A percentile compares a stretch with the other conserved stretches of the same genome.
Evolutionary conservation across 2,797 vertebrate genomes (phyloP).

Genomic region (Urophycis tenuis): DNA sequence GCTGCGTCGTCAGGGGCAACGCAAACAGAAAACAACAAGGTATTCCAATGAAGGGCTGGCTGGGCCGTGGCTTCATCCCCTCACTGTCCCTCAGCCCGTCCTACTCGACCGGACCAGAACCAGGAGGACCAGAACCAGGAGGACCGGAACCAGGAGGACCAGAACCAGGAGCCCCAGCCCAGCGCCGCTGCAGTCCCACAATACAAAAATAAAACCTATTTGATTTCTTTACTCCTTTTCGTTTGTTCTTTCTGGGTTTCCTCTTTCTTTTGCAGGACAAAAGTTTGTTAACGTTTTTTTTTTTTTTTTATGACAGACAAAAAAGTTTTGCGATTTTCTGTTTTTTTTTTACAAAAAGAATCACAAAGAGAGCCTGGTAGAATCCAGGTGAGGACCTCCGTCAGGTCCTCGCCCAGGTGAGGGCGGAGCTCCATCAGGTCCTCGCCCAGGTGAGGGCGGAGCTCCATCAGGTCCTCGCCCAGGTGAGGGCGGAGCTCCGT

Average conservation of each 20-base stretch:
- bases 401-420: background rate
- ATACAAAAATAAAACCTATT: conserved; percentile 83
- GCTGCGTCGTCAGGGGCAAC: conserved; percentile 64
- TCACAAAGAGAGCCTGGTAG: background rate
- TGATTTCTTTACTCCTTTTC: conserved; percentile 56
- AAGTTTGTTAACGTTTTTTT: conserved; percentile 49
- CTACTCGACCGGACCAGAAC: no score
- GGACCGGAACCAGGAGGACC: no score
- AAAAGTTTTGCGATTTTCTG: conserved; percentile 10
- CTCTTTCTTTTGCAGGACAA: conserved; percentile 50
- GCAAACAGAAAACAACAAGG: conserved; percentile 64
- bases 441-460: conserved; percentile 20
- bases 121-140: no score
- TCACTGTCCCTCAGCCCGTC: background rate
- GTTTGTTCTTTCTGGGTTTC: conserved; percentile 38
- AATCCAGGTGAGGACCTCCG: no score
- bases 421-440: conserved; percentile 54
- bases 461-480: conserved; percentile 64
- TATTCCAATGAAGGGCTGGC: conserved; percentile 71
- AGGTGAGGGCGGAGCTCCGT: conserved; percentile 64
- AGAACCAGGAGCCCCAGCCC: conserved; percentile 61
- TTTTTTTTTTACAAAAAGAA: conserved; percentile 1
- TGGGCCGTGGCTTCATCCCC: conserved; percentile 49
- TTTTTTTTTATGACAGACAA: conserved; percentile 55
- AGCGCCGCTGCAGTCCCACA: conserved; percentile 63